Evolutionary conservation across 2,888 invertebrate genomes (phyloP), one percentile per base, ranked within the genome.

Genomic region (Polyommatus iphigenia): DNA sequence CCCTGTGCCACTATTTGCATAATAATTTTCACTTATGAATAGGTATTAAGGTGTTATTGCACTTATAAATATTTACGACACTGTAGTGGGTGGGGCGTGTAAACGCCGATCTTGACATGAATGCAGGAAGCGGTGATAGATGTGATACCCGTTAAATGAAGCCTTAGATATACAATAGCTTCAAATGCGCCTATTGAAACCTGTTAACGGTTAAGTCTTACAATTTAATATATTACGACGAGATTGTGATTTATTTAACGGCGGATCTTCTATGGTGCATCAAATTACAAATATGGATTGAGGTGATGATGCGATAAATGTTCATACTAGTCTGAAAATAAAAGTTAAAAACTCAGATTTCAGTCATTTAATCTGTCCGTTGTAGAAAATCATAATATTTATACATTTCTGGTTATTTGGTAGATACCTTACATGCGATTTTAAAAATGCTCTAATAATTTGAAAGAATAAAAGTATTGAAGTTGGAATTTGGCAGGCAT

Each of bases 11-110:
- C 89, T 90, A 93, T 93, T 93, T 91, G 91, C 93, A 93, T 93
- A 92, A 91, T 92, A 91, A 94, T 94, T 92, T 93, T 94, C 93
- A 93, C 93, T 93, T 93, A 93, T 93, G 93, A 94, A 93, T 93
- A 93, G 90, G 89, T 91, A 92, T 92, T 91, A 91, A 88, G 89
- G 89, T 87, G 86, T 91, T 93, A 91, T 91, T 90, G 88, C 91
- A 86, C 88, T 91, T 93, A 93, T 93, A 93, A 93, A 93, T 93
- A 93, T 93, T 92, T 90, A 93, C 88, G 81, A 87, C 85, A 82
- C 83, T 85, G 79, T 82, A 81, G 86, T 90, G 87, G 91, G 91
- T 83, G 91, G 88, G 82, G 86, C 82, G 57, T 80, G 77, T 79
- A 85, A 84, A 82, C 85, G 85, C 87, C 87, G 88, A 89, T 90